A percentile compares a stretch with the other conserved stretches of the same genome.
phyloP scores from a whole-genome alignment of 1,140 invertebrate genomes.

The Phthorimaea operculella region DNA sequence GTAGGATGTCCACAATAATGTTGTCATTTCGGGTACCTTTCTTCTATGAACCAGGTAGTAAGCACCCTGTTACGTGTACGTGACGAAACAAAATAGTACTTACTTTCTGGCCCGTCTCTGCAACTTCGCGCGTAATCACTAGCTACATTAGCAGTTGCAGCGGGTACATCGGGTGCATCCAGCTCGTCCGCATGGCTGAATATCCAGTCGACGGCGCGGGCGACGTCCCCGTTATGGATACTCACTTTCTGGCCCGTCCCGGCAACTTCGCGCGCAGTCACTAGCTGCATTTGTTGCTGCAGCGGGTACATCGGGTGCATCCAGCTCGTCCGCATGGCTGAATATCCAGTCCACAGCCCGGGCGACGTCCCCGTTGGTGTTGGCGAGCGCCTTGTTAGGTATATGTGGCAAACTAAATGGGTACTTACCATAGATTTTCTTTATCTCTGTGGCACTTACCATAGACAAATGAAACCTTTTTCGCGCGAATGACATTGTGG shows the following conservation, averaged over 20 bases:
- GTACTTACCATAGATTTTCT: constrained; percentile 73
- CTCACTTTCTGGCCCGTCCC: constrained; percentile 77
- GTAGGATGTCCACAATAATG: no score
- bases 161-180: constrained; percentile 10
- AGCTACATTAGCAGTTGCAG: constrained; percentile 71
- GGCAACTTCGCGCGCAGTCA: constrained; percentile 61
- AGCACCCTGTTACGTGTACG: no score
- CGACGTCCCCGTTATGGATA: no score
- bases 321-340: constrained; percentile 84
- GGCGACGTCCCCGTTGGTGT: constrained; percentile 91
- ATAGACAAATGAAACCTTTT: constrained; percentile 69
- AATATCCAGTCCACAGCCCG: constrained; percentile 98
- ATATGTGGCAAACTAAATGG: no score
- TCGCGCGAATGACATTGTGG: no score
- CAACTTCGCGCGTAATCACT: constrained; percentile 45
- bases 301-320: constrained; percentile 51
- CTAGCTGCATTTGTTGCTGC: constrained; percentile 21
- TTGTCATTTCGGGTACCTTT: constrained; percentile 89
- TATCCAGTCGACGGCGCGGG: no score
- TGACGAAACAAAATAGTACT: no score
- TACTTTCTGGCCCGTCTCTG: constrained; percentile 72
- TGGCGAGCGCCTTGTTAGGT: constrained; percentile 84
- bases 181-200: no score
- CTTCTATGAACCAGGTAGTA: no score
- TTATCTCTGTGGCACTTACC: no score